Conservation (phyloP, 1,140 invertebrate genomes). For the Monochamus saltuarius region DNA sequence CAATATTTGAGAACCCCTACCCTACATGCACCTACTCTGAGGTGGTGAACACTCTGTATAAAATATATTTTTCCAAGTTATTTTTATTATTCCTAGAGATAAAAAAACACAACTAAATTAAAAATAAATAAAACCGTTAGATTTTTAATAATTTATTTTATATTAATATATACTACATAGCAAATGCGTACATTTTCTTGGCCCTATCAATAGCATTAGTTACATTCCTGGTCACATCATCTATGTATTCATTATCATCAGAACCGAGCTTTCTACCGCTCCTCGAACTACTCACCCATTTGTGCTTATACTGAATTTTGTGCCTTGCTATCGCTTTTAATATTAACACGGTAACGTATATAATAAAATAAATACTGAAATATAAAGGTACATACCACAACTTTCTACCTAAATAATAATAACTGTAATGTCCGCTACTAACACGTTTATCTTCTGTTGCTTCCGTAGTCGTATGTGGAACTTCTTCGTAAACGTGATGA, state of each 20-base stretch:
- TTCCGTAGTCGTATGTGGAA: slow-evolving; percentile 53
- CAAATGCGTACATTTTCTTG: slow-evolving; percentile 37
- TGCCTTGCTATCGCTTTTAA: slow-evolving; percentile 76
- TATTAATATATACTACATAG: slow-evolving; percentile 30
- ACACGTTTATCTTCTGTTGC: slow-evolving; percentile 59
- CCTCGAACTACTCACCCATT: slow-evolving; percentile 35
- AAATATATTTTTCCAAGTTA: too few relatives aligned
- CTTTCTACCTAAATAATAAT: slow-evolving; percentile 78
- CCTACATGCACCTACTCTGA: too few relatives aligned
- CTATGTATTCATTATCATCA: slow-evolving; percentile 23
- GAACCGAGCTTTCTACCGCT: slow-evolving; percentile 28
- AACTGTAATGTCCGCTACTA: slow-evolving; percentile 72
- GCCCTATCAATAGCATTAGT: slow-evolving; percentile 35
- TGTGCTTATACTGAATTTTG: slow-evolving; percentile 59
- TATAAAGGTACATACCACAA: slow-evolving; percentile 81
- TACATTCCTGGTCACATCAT: slow-evolving; percentile 40
- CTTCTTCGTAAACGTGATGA: slow-evolving; percentile 52
- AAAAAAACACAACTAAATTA: too few relatives aligned
- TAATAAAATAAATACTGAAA: slow-evolving; percentile 81
- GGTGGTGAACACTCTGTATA: too few relatives aligned
- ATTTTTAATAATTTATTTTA: slow-evolving; percentile 9
- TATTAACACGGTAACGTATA: slow-evolving; percentile 76
- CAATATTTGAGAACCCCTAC: too few relatives aligned
- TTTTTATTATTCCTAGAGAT: too few relatives aligned
- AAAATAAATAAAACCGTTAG: slow-evolving; percentile 11